A percentile compares a stretch with the other conserved stretches of the same genome.
These are phyloP conservation scores for Tenthredo distinguenda DNA, from an alignment of 2,888 invertebrate species.

Conservation along the genomic window DNA sequence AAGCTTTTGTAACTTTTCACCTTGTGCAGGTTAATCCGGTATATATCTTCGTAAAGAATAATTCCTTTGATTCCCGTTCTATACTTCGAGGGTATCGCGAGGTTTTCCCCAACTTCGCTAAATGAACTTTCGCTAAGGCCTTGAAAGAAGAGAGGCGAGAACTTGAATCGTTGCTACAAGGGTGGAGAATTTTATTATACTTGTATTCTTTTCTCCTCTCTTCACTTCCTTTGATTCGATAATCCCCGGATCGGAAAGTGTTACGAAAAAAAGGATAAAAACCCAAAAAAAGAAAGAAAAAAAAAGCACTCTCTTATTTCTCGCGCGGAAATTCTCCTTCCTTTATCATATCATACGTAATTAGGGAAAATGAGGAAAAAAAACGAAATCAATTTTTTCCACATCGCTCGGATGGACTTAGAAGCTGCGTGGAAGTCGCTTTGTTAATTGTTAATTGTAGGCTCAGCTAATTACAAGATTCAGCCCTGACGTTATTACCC, in stretches of 20 bases:
- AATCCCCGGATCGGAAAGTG: neutral
- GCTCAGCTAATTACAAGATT: neutral
- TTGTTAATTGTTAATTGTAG: neutral
- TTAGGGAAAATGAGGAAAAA: neutral
- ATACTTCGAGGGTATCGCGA: neutral
- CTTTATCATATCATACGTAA: neutral
- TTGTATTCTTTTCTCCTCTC: neutral
- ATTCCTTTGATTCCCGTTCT: neutral
- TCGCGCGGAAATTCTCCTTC: neutral
- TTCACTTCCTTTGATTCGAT: slow-evolving; percentile 1
- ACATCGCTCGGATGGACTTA: neutral
- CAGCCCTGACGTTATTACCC: neutral
- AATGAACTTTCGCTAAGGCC: slow-evolving; percentile 7
- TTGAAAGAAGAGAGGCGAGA: neutral
- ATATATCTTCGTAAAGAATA: neutral
- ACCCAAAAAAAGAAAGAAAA: neutral
- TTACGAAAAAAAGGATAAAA: neutral
- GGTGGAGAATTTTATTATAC: neutral
- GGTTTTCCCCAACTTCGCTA: neutral
- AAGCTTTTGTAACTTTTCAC: neutral
- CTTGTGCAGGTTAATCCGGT: neutral
- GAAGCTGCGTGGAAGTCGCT: neutral
- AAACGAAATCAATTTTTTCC: neutral
- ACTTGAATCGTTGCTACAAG: neutral
- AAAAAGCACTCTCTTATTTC: neutral